Evolutionary conservation across 2,113 vertebrate species (phyloP).

Genomic region (Sinocyclocheilus anophthalmus): DNA sequence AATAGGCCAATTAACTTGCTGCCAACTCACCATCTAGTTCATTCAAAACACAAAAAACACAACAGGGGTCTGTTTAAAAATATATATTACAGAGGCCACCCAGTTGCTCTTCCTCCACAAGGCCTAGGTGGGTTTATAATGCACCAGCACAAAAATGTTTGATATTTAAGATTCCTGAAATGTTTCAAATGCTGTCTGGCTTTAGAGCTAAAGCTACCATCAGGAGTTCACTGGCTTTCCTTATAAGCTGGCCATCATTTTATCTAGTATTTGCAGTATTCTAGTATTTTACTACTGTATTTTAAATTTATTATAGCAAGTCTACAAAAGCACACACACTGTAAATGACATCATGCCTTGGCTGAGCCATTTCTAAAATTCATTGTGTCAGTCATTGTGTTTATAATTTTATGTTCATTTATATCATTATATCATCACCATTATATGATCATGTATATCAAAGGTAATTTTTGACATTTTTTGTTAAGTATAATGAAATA

Average conservation of each 20-base stretch:
- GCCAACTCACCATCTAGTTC: background rate
- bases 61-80: background rate
- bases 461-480: too few relatives aligned
- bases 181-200: background rate
- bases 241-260: background rate
- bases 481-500: background rate
- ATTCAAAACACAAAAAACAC: constrained; percentile 13
- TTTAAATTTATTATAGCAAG: background rate
- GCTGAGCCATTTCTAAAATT: background rate
- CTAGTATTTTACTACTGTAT: background rate
- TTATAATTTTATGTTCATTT: too few relatives aligned
- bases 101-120: background rate
- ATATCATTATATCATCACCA: too few relatives aligned
- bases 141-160: background rate
- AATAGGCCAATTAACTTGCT: constrained; percentile 10
- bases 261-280: background rate
- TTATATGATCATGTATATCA: too few relatives aligned
- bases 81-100: background rate
- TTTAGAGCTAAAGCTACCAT: background rate
- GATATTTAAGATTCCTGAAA: background rate
- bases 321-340: background rate
- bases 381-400: background rate
- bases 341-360: background rate
- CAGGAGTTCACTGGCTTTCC: background rate
- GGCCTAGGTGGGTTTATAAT: background rate